These are phyloP conservation scores for Chrysemys picta DNA, from an alignment of 2,113 vertebrate species.

Conservation along the genomic window DNA sequence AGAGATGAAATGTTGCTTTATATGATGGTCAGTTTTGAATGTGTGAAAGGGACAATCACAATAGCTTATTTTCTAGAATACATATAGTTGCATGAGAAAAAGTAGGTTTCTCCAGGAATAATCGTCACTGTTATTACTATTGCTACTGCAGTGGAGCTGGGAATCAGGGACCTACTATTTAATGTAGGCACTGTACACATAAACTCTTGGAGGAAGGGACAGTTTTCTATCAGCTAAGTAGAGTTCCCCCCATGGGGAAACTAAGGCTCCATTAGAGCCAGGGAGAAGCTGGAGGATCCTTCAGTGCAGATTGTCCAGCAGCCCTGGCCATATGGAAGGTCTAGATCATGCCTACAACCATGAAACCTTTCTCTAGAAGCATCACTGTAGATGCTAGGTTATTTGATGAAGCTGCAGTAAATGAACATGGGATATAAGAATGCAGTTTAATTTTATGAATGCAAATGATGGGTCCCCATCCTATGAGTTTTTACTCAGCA, in stretches of 20 bases:
- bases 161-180: background rate
- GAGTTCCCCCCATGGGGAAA: background rate
- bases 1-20: background rate
- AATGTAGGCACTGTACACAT: background rate
- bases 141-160: rapidly evolving
- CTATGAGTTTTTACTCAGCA: background rate
- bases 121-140: background rate
- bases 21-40: background rate
- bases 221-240: rapidly evolving
- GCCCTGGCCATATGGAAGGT: background rate
- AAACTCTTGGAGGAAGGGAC: too few relatives aligned
- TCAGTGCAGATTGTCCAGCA: background rate
- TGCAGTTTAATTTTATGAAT: background rate
- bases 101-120: background rate
- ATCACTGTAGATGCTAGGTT: background rate
- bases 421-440: background rate
- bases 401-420: background rate
- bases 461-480: background rate
- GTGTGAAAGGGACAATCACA: background rate
- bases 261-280: background rate
- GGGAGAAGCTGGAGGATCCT: background rate
- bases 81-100: background rate
- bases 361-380: background rate
- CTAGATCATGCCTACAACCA: slow-evolving; percentile 5
- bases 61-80: background rate